Percentiles rank a stretch among this genome's conserved stretches.
These are phyloP conservation scores for Eolophus roseicapilla DNA, from an alignment of 2,113 vertebrate species.

Conservation along the genomic window DNA sequence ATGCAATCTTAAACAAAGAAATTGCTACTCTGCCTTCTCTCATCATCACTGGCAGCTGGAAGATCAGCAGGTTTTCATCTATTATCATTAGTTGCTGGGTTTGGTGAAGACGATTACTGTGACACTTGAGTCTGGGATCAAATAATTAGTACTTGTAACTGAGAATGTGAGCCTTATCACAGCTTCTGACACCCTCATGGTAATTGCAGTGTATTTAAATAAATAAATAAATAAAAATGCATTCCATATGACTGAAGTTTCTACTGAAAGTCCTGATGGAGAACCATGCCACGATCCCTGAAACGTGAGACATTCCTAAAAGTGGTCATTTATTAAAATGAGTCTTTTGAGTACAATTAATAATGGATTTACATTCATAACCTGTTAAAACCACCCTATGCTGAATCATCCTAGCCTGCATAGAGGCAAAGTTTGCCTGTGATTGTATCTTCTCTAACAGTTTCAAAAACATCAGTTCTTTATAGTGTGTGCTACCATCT, in stretches of 20 bases:
- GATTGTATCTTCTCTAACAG: neutral
- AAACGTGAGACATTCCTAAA: neutral
- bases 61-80: slow-evolving; percentile 51
- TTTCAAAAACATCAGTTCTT: neutral
- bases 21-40: neutral
- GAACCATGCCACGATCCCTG: neutral
- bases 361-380: neutral
- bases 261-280: neutral
- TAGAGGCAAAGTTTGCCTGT: neutral
- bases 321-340: neutral
- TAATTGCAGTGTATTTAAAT: neutral
- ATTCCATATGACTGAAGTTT: neutral
- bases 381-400: neutral
- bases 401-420: neutral
- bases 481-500: neutral
- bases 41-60: slow-evolving; percentile 47
- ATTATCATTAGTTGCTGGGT: slow-evolving; percentile 55
- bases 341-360: neutral
- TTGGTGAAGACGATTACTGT: slow-evolving; percentile 34
- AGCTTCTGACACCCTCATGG: neutral
- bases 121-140: neutral
- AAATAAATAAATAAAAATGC: neutral
- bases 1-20: slow-evolving; percentile 1
- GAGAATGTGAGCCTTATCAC: neutral
- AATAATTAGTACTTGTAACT: slow-evolving; percentile 35